Conservation (phyloP, 2,888 invertebrate species). For the Clunio marinus region DNA sequence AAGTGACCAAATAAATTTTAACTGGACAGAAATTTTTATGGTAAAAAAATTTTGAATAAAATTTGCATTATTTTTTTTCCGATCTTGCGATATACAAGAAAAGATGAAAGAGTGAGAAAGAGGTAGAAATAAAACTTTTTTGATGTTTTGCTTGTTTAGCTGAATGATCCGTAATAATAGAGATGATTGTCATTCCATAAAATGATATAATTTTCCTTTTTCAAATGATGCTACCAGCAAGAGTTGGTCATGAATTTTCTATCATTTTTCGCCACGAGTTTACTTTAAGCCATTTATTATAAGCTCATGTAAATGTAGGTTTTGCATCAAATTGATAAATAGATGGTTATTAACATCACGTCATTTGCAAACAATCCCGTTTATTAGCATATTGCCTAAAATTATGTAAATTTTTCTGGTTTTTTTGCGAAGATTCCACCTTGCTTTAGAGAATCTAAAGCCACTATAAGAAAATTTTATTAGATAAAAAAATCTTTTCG, state of each 20-base stretch:
- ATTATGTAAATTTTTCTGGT: constrained; percentile 1
- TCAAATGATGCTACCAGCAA: neutral
- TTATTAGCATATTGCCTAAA: constrained; percentile 31
- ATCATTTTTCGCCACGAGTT: neutral
- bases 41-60: too few relatives aligned
- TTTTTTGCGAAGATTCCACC: neutral
- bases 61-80: too few relatives aligned
- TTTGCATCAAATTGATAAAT: constrained; percentile 20
- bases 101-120: too few relatives aligned
- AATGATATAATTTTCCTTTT: neutral
- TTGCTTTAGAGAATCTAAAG: neutral
- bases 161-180: neutral
- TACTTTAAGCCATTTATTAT: neutral
- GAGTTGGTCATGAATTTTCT: neutral
- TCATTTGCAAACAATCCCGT: constrained; percentile 33
- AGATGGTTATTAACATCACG: constrained; percentile 12
- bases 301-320: neutral
- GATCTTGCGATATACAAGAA: too few relatives aligned
- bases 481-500: neutral
- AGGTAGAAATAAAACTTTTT: too few relatives aligned
- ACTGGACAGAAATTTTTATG: too few relatives aligned
- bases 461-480: too few relatives aligned
- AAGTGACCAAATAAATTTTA: too few relatives aligned
- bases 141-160: too few relatives aligned
- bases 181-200: neutral